Evolutionary conservation across 1,140 invertebrate genomes (phyloP), one percentile per base, ranked within the genome.

Genomic region (Stegodyphus dumicola): DNA sequence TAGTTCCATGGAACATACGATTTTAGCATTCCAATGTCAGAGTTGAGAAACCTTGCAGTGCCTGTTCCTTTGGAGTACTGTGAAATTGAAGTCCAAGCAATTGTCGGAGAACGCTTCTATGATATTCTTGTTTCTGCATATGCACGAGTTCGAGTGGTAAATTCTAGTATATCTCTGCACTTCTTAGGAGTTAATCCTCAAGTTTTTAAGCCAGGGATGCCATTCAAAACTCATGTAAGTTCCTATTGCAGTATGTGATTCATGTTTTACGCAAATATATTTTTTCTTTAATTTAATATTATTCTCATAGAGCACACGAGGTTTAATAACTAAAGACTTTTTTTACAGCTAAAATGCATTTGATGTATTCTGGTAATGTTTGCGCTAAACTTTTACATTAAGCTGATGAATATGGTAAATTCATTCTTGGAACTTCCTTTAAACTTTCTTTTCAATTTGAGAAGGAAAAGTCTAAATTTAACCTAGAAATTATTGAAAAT

Each of bases 201-300:
- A 65, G 90, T 92, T 52, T 94, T 93, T 88, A 93, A 92, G 88
- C 93, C 93, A 6, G 91, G 92, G 81, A 91, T 92, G 88, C 90
- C 91, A 1, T 91, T 93, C 85, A 90, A 90, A 49, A 88, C 90
- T 33, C 89, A 92, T 87, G 92, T 93, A 89, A 91, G 92, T 73
- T 48, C 18, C 1, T 17, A 81, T 80, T 17, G 7, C 6, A 66
- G 65, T n/a, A 48, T 70, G 18, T 56, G 7, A 56, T 7, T 56
- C 7, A 7, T 7, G n/a, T n/a, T n/a, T n/a, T n/a, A n/a, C n/a
- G n/a, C 54, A 56, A 56, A 7, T 56, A 7, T 56, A 56, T 7
- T 56, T 56, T 56, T 10, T 60, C 56, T 60, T 15, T 60, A 60
- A 60, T 60, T 10, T 15, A 60, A 3, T 1, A 3, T 33, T 33